Evolutionary conservation across 92 coral and sea anemone genomes (phyloP).

Genomic region (Metridium senile): DNA sequence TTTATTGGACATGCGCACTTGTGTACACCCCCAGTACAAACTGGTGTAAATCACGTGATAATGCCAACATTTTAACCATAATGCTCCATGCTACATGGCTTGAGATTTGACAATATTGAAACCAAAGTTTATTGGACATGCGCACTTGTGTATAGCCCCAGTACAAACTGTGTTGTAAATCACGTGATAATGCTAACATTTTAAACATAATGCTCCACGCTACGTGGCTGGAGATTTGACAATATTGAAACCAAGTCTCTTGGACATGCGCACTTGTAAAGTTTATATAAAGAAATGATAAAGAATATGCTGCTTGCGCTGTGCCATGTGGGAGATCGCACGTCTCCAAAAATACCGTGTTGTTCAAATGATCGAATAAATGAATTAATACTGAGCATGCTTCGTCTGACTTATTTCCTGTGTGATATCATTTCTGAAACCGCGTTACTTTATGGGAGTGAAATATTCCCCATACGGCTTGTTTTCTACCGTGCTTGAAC

Average conservation of each 20-base stretch:
- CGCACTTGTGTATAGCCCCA: neutral
- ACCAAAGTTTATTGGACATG: neutral
- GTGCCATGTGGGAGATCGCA: conserved; percentile 8
- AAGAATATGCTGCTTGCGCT: neutral
- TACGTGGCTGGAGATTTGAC: neutral
- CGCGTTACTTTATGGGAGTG: too few relatives aligned
- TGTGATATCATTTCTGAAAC: too few relatives aligned
- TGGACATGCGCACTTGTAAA: neutral
- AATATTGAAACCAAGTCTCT: neutral
- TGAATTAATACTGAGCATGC: neutral
- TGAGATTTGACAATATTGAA: neutral
- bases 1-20: neutral
- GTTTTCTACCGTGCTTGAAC: too few relatives aligned
- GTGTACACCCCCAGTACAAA: neutral
- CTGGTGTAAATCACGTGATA: neutral
- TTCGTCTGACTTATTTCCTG: neutral
- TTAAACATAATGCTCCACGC: neutral
- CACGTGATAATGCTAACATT: neutral
- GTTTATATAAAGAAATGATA: neutral
- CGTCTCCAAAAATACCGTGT: conserved; percentile 14
- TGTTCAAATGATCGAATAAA: neutral
- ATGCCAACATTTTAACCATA: too few relatives aligned
- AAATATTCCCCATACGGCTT: too few relatives aligned
- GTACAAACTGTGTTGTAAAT: neutral
- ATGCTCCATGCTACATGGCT: neutral